These are phyloP conservation scores for Carduelis carduelis DNA, from an alignment of 2,797 vertebrate genomes.

Conservation along the genomic window DNA sequence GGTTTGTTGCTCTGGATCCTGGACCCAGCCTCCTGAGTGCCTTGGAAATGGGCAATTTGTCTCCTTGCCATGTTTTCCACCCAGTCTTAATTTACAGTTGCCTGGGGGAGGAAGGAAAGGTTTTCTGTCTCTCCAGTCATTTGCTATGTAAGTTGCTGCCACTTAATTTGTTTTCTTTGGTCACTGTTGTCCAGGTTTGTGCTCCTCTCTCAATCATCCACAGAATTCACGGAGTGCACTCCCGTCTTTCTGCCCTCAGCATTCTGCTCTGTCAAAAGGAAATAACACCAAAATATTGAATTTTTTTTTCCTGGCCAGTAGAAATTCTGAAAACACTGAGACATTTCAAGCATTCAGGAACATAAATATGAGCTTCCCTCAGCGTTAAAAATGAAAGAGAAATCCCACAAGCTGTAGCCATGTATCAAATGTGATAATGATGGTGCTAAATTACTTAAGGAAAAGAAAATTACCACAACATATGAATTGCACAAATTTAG, in stretches of 20 bases:
- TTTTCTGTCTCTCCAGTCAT: not conserved
- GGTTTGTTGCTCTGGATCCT: not conserved
- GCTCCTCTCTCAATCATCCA: not conserved
- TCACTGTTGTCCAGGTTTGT: not conserved
- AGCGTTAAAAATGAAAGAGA: not conserved
- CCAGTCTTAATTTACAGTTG: not conserved
- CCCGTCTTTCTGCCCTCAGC: not conserved
- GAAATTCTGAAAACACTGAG: not conserved
- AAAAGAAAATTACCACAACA: not conserved
- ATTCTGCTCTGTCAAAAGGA: not conserved
- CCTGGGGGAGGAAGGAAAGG: not conserved
- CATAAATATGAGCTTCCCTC: not conserved
- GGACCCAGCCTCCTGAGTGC: not conserved
- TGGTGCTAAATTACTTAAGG: not conserved
- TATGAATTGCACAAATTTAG: not conserved
- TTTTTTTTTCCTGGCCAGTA: not conserved
- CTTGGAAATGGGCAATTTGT: not conserved
- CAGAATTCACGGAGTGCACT: not conserved
- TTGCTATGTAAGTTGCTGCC: not conserved
- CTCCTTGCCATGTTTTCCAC: not conserved
- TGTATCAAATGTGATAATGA: not conserved
- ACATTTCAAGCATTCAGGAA: not conserved
- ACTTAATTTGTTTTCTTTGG: conserved; percentile 12
- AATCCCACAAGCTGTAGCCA: not conserved
- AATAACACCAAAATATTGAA: not conserved